phyloP scores from a whole-genome alignment of 2,888 invertebrate genomes.

The Heteropelma amictum region DNA sequence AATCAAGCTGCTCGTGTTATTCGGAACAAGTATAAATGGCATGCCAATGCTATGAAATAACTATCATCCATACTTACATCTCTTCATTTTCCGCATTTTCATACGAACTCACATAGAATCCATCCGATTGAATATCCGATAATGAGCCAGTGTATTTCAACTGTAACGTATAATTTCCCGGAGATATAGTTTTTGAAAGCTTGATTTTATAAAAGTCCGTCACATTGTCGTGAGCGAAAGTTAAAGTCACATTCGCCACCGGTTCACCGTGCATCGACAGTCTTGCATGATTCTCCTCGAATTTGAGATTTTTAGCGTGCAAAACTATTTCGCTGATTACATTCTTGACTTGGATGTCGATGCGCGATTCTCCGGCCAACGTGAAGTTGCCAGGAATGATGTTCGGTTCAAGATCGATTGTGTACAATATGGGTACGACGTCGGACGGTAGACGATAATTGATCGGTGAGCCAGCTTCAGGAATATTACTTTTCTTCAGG shows the following conservation, averaged over 20 bases:
- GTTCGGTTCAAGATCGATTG: slow-evolving; percentile 78
- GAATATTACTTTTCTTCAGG: too few species aligned
- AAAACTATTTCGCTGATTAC: not conserved
- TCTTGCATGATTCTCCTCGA: not conserved
- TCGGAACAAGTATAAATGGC: too few species aligned
- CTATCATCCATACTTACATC: slow-evolving; percentile 66
- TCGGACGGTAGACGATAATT: slow-evolving; percentile 79
- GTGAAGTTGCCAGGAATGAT: slow-evolving; percentile 70
- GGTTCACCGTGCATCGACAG: too few species aligned
- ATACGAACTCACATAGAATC: slow-evolving; percentile 85
- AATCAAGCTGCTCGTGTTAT: too few species aligned
- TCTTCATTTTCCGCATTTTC: slow-evolving; percentile 75
- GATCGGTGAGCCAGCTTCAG: too few species aligned
- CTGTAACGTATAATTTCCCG: slow-evolving; percentile 79
- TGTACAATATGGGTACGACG: slow-evolving; percentile 79
- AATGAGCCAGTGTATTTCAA: slow-evolving; percentile 80
- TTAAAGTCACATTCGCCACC: too few species aligned
- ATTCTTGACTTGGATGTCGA: not conserved
- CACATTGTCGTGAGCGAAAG: not conserved
- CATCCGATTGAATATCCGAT: slow-evolving; percentile 82
- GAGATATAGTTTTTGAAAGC: accelerated
- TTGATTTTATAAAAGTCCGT: slow-evolving; percentile 31
- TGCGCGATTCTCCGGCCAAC: slow-evolving; percentile 32
- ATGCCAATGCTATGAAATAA: too few species aligned
- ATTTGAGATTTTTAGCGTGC: slow-evolving; percentile 47